Evolutionary conservation across 2,797 vertebrate genomes (phyloP).

Genomic region (Oreochromis mossambicus): DNA sequence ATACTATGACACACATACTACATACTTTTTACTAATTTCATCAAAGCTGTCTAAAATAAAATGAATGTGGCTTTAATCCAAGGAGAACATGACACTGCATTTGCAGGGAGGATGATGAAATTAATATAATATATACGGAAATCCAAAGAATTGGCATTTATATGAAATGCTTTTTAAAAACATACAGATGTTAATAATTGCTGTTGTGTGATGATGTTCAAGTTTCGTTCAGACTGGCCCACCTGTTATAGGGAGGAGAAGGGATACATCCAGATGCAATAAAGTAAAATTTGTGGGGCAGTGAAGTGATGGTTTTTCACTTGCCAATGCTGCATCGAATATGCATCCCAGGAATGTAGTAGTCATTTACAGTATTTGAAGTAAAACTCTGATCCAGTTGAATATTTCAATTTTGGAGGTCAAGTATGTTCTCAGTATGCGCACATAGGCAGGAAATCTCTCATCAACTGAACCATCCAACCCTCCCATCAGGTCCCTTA

Average conservation of each 20-base stretch:
- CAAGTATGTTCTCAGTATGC: not conserved
- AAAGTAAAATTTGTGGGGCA: not conserved
- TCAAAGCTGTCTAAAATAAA: not conserved
- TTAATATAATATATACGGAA: not conserved
- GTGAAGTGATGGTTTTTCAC: not conserved
- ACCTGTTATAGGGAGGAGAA: not conserved
- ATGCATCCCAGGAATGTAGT: not conserved
- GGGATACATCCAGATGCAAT: not conserved
- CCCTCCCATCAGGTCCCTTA: not conserved
- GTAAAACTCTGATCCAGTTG: not conserved
- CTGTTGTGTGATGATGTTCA: not conserved
- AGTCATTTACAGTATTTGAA: not conserved
- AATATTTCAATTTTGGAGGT: not conserved
- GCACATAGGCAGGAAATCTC: not conserved
- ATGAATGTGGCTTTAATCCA: not conserved
- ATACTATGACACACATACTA: not conserved
- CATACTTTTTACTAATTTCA: not conserved
- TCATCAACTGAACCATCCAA: not conserved
- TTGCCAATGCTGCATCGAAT: accelerated
- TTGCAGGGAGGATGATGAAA: not conserved
- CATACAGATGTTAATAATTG: not conserved
- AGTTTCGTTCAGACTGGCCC: not conserved
- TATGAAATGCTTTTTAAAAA: not conserved
- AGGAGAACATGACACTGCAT: not conserved
- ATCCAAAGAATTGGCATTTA: not conserved